Conservation (phyloP, 2,797 vertebrate genomes). For the Stomatorhinus walkeri region DNA sequence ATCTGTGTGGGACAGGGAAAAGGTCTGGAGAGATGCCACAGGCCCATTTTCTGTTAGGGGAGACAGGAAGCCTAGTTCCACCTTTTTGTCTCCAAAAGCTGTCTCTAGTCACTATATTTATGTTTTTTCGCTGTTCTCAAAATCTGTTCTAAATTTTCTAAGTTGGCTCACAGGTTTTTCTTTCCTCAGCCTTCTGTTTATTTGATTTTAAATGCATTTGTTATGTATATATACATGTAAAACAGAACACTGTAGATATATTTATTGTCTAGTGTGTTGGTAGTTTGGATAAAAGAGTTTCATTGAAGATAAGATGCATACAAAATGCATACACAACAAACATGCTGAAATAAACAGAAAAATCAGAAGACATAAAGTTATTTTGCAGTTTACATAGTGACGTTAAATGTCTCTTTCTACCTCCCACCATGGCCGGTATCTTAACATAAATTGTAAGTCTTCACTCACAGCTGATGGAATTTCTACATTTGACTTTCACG, state of each 20-base stretch:
- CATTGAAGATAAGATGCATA: neutral
- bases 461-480: neutral
- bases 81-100: neutral
- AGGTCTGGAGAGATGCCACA: neutral
- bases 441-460: neutral
- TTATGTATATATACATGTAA: neutral
- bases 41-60: neutral
- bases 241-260: neutral
- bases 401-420: neutral
- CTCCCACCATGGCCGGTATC: neutral
- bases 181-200: neutral
- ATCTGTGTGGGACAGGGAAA: neutral
- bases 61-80: neutral
- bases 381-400: neutral
- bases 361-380: neutral
- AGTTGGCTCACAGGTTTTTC: neutral
- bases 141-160: constrained; percentile 4
- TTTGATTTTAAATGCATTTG: neutral
- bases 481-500: neutral
- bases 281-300: neutral
- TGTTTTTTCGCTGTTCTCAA: neutral
- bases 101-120: neutral
- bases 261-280: neutral
- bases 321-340: neutral
- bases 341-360: neutral